Evolutionary conservation across 1,140 invertebrate genomes (phyloP).

Genomic region (Odontomachus brunneus): DNA sequence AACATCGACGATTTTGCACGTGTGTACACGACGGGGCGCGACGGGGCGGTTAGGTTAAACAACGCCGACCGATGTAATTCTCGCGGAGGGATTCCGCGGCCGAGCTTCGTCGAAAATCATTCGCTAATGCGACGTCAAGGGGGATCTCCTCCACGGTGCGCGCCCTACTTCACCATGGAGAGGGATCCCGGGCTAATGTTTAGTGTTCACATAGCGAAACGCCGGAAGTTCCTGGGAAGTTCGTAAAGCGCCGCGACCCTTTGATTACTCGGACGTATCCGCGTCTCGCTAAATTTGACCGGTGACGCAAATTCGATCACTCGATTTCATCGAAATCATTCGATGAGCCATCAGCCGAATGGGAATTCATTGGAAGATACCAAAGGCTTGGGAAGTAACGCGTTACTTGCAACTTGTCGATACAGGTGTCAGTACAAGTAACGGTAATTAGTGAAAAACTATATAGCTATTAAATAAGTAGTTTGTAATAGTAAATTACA

Average conservation of each 20-base stretch:
- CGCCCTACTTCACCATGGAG: neutral
- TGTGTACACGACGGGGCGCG: neutral
- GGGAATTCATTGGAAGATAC: too few species aligned
- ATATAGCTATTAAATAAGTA: too few species aligned
- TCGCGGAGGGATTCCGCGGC: neutral
- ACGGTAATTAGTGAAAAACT: too few species aligned
- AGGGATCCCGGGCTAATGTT: neutral
- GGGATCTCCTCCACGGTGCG: too few species aligned
- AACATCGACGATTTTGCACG: constrained; percentile 1
- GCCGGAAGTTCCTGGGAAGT: neutral
- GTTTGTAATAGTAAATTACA: too few species aligned
- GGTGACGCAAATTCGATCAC: too few species aligned
- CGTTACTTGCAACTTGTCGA: too few species aligned
- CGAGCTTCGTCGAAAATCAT: constrained; percentile 16
- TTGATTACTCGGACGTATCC: neutral
- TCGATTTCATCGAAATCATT: too few species aligned
- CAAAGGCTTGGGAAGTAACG: too few species aligned
- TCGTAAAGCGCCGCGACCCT: neutral
- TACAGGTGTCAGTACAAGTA: too few species aligned
- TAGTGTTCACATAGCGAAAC: neutral
- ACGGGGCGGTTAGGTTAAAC: neutral
- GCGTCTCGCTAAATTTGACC: too few species aligned
- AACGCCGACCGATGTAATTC: constrained; percentile 14
- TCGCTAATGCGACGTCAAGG: neutral
- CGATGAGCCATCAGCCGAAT: too few species aligned